A percentile compares a stretch with the other conserved stretches of the same genome.
Evolutionary conservation across 2,113 vertebrate species (phyloP).

Genomic region (Spermophilus dauricus): DNA sequence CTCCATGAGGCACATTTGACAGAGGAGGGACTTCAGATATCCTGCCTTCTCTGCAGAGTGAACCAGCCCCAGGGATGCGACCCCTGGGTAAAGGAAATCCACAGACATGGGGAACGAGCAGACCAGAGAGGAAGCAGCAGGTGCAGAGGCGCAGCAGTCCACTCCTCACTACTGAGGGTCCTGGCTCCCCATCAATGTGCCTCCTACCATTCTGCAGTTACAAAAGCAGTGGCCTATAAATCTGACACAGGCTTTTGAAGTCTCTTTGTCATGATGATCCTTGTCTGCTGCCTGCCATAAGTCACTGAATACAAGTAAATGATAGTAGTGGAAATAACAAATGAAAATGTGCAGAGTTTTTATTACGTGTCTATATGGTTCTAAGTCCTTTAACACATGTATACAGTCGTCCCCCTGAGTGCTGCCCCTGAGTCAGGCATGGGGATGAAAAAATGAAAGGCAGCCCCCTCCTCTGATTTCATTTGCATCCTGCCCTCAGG

Average conservation of each 20-base stretch:
- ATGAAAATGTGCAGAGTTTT: background rate
- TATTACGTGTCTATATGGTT: background rate
- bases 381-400: background rate
- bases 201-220: background rate
- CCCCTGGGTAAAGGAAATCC: accelerated
- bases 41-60: background rate
- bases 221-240: background rate
- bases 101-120: accelerated
- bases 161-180: background rate
- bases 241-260: background rate
- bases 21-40: background rate
- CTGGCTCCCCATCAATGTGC: accelerated
- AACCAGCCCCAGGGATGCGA: background rate
- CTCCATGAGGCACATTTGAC: accelerated
- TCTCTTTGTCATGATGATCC: background rate
- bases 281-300: background rate
- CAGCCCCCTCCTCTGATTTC: background rate
- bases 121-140: background rate
- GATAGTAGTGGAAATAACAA: background rate
- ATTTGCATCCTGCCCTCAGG: background rate
- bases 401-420: background rate
- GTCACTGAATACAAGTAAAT: background rate
- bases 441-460: background rate
- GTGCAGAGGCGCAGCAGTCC: background rate
- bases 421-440: background rate